Evolutionary conservation across 2,888 invertebrate genomes (phyloP), one percentile per base, ranked within the genome.

Genomic region (Eupithecia inturbata): DNA sequence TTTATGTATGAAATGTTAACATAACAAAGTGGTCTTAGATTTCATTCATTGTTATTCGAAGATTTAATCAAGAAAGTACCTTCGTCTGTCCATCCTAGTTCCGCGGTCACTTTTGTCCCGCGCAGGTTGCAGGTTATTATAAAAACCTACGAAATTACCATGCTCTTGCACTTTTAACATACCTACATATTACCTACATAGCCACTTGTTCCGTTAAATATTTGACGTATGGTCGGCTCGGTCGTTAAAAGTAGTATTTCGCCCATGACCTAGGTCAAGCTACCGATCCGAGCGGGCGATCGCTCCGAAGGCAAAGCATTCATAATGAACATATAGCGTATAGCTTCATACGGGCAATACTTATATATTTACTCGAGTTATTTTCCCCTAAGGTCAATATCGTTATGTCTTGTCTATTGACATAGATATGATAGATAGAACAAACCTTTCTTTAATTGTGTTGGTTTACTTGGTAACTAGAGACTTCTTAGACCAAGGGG

Each of bases 231-330:
- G n/a, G 33, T n/a, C 33, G 63, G 63, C n/a, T 64, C n/a, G 22
- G 5, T 53, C 49, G 22, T 36, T 12, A 36, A n/a, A 64, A 31
- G 19, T 68, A 67, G 70, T 12, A 67, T 33, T 67, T 39, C 71
- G 64, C 14, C 57, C 71, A 49, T 71, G 70, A 74, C 71, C 74
- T 74, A 69, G 68, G 71, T 74, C 74, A 68, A 71, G 36, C 10
- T 33, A 28, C 41, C 66, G 66, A 45, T 66, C 39, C 28, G n/a
- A 63, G 28, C 68, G 53, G 28, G 14, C 63, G 63, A 33, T 64
- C 63, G 63, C 49, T 60, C 45, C 67, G 66, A 66, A 67, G 60
- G 64, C 68, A 57, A 45, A 66, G 36, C 45, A 22, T 57, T 53
- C 33, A 49, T 31, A 26, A 33, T 26, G 39, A 28, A 69, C 60